Conservation (phyloP, 2,113 vertebrate species). For the Cyprinodon brontotheroides region DNA sequence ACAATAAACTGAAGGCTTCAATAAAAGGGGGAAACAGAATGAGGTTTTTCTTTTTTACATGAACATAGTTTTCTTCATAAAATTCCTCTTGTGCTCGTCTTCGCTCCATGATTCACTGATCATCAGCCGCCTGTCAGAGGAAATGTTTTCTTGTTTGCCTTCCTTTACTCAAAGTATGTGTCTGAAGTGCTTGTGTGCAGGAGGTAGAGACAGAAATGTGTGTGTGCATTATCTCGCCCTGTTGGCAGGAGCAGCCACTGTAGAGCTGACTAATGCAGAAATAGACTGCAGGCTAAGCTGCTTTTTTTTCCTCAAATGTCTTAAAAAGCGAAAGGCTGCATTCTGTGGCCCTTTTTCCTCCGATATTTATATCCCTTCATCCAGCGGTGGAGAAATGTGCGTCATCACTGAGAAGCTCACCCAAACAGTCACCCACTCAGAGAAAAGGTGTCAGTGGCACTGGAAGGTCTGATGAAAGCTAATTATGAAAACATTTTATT, state of each 20-base stretch:
- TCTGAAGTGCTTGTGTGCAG: constrained; percentile 5
- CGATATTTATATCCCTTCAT: constrained; percentile 24
- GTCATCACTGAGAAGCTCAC: constrained; percentile 12
- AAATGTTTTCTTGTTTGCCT: constrained; percentile 19
- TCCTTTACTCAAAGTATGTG: constrained; percentile 17
- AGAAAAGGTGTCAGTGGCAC: neutral
- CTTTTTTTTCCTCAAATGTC: constrained; percentile 58
- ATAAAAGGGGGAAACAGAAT: too few species aligned
- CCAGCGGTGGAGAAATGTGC: constrained; percentile 6
- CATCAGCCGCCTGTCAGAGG: constrained; percentile 36
- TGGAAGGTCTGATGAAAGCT: neutral
- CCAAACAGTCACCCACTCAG: neutral
- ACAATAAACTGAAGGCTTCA: neutral
- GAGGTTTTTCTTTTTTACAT: neutral
- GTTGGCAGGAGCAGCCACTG: constrained; percentile 45
- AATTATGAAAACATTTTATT: neutral
- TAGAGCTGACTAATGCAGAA: constrained; percentile 76
- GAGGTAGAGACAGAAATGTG: constrained; percentile 3
- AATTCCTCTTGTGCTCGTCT: constrained; percentile 14
- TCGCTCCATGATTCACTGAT: constrained; percentile 23
- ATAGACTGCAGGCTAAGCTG: constrained; percentile 72
- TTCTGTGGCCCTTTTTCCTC: constrained; percentile 24
- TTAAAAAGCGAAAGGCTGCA: constrained; percentile 44
- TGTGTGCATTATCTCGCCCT: constrained; percentile 48
- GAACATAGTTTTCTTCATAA: neutral